Conservation (phyloP, 2,113 vertebrate species). For the Murina feae region DNA sequence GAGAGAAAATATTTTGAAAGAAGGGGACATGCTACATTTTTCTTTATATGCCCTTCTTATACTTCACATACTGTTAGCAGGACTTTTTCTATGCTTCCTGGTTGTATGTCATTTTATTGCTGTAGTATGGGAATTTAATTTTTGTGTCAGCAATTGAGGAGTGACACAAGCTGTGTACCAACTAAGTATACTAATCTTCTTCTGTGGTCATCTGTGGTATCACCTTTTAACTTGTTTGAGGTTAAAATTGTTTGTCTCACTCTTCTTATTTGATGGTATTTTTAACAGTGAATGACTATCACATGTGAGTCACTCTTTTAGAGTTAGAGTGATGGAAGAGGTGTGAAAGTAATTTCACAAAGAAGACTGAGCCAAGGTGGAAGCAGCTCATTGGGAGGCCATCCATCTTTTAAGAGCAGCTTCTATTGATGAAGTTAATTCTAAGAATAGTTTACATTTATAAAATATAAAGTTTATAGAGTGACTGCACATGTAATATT, state of each 20-base stretch:
- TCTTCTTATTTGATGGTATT: slow-evolving; percentile 52
- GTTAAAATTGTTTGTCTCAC: slow-evolving; percentile 42
- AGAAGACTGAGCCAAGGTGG: not conserved
- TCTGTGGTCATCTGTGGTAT: not conserved
- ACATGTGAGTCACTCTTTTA: slow-evolving; percentile 27
- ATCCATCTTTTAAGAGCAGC: not conserved
- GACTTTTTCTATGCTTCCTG: slow-evolving; percentile 13
- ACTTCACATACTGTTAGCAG: not conserved
- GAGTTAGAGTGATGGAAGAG: slow-evolving; percentile 20
- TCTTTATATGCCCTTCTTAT: not conserved
- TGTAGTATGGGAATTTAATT: not conserved
- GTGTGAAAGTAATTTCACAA: slow-evolving; percentile 51
- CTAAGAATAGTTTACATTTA: not conserved
- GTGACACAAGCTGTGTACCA: not conserved
- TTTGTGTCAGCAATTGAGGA: not conserved
- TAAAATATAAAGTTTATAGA: slow-evolving; percentile 17
- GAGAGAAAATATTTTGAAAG: slow-evolving; percentile 50
- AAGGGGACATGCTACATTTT: not conserved
- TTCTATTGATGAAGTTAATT: slow-evolving; percentile 25
- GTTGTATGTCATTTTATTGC: slow-evolving; percentile 21
- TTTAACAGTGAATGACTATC: slow-evolving; percentile 39
- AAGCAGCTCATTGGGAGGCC: not conserved
- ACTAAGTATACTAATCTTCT: not conserved
- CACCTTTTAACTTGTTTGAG: slow-evolving; percentile 31
- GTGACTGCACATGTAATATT: not conserved